These are phyloP conservation scores for Pseudomyrmex sp. DNA, from an alignment of 1,140 invertebrate genomes.

Conservation along the genomic window DNA sequence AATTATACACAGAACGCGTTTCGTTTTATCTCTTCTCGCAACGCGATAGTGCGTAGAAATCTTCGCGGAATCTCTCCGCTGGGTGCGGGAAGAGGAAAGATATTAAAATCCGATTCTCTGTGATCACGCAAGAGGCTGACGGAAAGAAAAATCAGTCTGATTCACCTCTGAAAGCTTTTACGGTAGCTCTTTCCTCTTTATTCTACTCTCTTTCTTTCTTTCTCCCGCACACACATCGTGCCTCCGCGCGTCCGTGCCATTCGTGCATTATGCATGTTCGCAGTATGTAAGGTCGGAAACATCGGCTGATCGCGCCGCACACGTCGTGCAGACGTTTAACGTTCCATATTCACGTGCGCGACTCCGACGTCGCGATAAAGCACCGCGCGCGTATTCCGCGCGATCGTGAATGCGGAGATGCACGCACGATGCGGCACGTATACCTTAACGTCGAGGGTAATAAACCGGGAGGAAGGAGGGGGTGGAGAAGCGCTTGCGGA, in stretches of 20 bases:
- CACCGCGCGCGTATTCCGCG: conserved; percentile 3
- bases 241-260: background rate
- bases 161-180: background rate
- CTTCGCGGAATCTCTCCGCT: background rate
- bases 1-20: background rate
- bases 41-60: background rate
- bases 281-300: conserved; percentile 20
- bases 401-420: conserved; percentile 46
- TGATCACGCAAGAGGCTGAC: too few relatives aligned
- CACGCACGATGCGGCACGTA: conserved; percentile 1
- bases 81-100: background rate
- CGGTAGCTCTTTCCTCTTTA: too few relatives aligned
- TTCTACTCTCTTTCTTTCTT: too few relatives aligned
- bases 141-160: conserved; percentile 25
- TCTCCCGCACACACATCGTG: background rate
- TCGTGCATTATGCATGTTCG: conserved; percentile 41
- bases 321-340: conserved; percentile 29
- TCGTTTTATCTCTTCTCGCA: background rate
- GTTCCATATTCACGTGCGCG: conserved; percentile 27
- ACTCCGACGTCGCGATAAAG: conserved; percentile 25
- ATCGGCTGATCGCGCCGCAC: conserved; percentile 12
- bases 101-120: background rate
- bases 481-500: conserved; percentile 1
- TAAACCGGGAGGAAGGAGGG: conserved; percentile 18
- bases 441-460: conserved; percentile 38